A percentile compares a stretch with the other conserved stretches of the same genome.
phyloP scores from a whole-genome alignment of 2,888 invertebrate species.

The Oligia latruncula region DNA sequence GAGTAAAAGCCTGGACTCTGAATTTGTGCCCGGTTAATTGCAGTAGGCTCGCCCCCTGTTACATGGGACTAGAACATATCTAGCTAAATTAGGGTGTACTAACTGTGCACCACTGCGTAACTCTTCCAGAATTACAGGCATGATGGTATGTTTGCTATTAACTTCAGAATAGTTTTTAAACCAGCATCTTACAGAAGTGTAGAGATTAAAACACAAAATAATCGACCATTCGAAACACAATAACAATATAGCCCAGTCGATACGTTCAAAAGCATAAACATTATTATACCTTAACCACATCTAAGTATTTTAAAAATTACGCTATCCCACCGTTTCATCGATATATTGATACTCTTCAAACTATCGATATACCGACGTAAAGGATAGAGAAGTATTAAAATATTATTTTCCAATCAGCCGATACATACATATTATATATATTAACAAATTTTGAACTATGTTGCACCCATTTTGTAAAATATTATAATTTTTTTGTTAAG shows the following conservation, averaged over 20 bases:
- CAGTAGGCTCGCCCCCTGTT: no score
- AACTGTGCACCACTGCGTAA: background rate
- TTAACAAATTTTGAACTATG: conserved; percentile 58
- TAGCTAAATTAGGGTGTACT: no score
- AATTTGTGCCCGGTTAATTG: no score
- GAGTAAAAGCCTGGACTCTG: no score
- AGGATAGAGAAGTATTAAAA: conserved; percentile 57
- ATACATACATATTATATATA: conserved; percentile 48
- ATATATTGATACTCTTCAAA: conserved; percentile 16
- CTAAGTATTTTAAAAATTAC: conserved; percentile 59
- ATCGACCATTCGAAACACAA: conserved; percentile 35
- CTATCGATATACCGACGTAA: conserved; percentile 30
- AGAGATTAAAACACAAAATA: conserved; percentile 16
- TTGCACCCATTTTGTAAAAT: conserved; percentile 50
- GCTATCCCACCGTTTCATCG: conserved; percentile 34
- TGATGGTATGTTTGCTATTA: no score
- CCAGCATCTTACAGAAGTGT: background rate
- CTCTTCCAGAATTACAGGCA: background rate
- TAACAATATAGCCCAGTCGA: conserved; percentile 33
- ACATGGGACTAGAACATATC: no score
- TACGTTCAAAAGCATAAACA: conserved; percentile 59
- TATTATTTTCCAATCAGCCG: conserved; percentile 52
- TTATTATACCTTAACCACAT: conserved; percentile 58
- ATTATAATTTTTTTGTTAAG: conserved; percentile 16
- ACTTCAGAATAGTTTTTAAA: background rate